Percentiles rank a stretch among this genome's conserved stretches.
phyloP scores from a whole-genome alignment of 1,140 invertebrate species.

The Anoplophora glabripennis region DNA sequence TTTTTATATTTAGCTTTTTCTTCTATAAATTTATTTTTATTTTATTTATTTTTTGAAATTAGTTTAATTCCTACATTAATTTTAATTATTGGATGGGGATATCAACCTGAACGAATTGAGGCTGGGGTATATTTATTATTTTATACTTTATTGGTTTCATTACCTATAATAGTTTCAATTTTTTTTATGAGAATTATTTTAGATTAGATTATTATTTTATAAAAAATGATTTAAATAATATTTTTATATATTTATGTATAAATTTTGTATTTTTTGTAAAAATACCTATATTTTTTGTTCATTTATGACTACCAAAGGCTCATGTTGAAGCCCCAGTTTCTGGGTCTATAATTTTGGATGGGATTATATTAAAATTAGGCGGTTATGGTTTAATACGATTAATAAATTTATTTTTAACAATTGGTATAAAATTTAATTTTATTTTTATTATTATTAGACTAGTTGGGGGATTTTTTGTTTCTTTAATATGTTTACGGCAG shows the following conservation, averaged over 20 bases:
- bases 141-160: constrained; percentile 61
- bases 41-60: constrained; percentile 67
- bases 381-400: constrained; percentile 61
- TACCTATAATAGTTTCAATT: constrained; percentile 58
- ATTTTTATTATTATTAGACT: constrained; percentile 55
- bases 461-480: constrained; percentile 55
- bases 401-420: constrained; percentile 48
- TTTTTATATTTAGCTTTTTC: constrained; percentile 58
- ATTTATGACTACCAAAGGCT: constrained; percentile 70
- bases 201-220: constrained; percentile 52
- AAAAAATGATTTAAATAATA: constrained; percentile 49
- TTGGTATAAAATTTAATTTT: constrained; percentile 51
- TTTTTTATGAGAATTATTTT: constrained; percentile 51
- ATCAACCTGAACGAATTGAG: constrained; percentile 60
- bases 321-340: constrained; percentile 70
- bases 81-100: constrained; percentile 63
- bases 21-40: constrained; percentile 57
- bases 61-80: constrained; percentile 62
- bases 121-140: constrained; percentile 61
- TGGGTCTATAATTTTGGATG: constrained; percentile 70
- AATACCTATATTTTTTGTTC: constrained; percentile 66
- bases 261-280: constrained; percentile 65
- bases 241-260: constrained; percentile 55
- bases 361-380: constrained; percentile 66
- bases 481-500: constrained; percentile 61